Conservation (phyloP, 2,888 invertebrate species). For the Brachycybe producta region DNA sequence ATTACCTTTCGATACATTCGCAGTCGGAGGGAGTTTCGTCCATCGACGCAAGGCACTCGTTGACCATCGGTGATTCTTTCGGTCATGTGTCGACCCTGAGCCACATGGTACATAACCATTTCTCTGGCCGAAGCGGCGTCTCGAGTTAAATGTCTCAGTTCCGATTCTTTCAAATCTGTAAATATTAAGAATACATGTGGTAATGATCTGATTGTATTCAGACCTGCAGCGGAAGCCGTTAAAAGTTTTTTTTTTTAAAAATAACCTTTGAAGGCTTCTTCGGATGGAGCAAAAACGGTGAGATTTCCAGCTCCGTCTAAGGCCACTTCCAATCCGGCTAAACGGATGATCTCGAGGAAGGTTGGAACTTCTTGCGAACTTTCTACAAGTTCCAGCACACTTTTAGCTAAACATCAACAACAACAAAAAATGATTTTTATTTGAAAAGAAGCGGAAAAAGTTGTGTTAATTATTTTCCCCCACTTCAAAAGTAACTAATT, state of each 20-base stretch:
- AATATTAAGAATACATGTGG: background rate
- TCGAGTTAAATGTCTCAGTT: conserved; percentile 28
- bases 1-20: conserved; percentile 35
- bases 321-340: conserved; percentile 35
- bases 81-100: conserved; percentile 33
- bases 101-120: conserved; percentile 37
- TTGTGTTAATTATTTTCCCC: too few species aligned
- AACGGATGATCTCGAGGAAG: conserved; percentile 35
- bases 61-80: conserved; percentile 36
- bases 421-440: too few species aligned
- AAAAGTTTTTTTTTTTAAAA: conserved; percentile 20
- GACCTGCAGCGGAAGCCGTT: background rate
- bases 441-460: background rate
- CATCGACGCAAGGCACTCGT: conserved; percentile 31
- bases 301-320: conserved; percentile 34
- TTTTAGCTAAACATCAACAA: conserved; percentile 32
- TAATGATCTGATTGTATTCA: too few species aligned
- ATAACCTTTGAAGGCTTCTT: conserved; percentile 37
- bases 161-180: conserved; percentile 11
- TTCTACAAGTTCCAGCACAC: conserved; percentile 33
- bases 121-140: conserved; percentile 31
- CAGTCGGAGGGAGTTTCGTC: conserved; percentile 35
- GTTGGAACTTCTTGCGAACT: conserved; percentile 33
- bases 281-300: conserved; percentile 40
- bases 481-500: too few species aligned